Evolutionary conservation across 2,888 invertebrate species (phyloP), one percentile per base, ranked within the genome.

Genomic region (Carterocephalus palaemon): DNA sequence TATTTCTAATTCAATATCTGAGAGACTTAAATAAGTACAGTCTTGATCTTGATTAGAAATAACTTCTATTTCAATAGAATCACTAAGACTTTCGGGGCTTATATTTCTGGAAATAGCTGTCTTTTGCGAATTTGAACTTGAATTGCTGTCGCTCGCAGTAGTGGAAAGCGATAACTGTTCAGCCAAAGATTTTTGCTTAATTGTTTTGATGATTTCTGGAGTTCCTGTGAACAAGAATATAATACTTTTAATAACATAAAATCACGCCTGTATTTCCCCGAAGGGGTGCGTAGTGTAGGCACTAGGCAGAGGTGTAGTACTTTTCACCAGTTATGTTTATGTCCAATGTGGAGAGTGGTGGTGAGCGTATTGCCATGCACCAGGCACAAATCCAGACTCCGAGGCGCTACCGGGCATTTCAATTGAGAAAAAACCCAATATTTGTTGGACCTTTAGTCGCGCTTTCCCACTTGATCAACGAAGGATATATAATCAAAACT

Each of bases 1-100:
- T 46, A 85, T 85, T 64, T 86, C 86, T 48, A 85, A 52, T 53
- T 85, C 84, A 16, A 85, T 79, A 53, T 86, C 85, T 48, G 85
- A 85, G 9, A 83, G 64, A 41, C 77, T 80, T 34, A 80, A 47
- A 45, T 76, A 77, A 5, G 69, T 74, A 2, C 64, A 71, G 56
- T 76, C 67, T 57, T 71, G 75, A 22, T 70, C 70, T 29, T 65
- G 53, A 42, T 62, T 62, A 19, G 58, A 54, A 32, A 51, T 46
- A 26, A 59, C 41, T 55, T 71, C 68, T 36, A 62, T 51, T 28
- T 74, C 70, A 31, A 62, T 54, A 6, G 72, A 71, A 20, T 66
- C 66, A 2, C 55, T 64, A 26, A 64, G 67, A 38, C 40, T 54
- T n/a, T 53, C 46, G 32, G 40, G 39, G 32, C 24, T 48, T 33